Evolutionary conservation across 2,113 vertebrate species (phyloP).

Genomic region (Anas platyrhynchos): DNA sequence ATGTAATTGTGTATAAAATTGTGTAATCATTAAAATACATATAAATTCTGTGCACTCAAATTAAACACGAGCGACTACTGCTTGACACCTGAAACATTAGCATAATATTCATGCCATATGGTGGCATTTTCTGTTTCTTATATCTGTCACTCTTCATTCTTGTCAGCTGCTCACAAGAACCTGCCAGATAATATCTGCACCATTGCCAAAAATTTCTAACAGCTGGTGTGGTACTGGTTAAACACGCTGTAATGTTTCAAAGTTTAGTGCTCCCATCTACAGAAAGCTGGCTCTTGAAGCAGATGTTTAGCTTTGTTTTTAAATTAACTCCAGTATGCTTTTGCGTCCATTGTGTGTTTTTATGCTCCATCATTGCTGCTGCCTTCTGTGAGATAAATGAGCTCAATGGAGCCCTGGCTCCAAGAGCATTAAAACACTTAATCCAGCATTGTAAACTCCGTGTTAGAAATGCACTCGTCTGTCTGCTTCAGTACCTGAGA

Average conservation of each 20-base stretch:
- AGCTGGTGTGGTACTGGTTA: conserved; percentile 63
- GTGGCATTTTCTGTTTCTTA: conserved; percentile 63
- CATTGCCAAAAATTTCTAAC: conserved; percentile 58
- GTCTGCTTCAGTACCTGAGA: background rate
- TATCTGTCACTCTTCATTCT: conserved; percentile 67
- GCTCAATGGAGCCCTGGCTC: background rate
- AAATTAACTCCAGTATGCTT: conserved; percentile 55
- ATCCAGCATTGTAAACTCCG: background rate
- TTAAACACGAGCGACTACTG: conserved; percentile 36
- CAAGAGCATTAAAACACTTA: background rate
- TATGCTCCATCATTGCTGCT: background rate
- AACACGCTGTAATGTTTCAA: conserved; percentile 31
- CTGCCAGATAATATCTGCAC: conserved; percentile 62
- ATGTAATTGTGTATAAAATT: conserved; percentile 57
- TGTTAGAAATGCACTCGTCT: background rate
- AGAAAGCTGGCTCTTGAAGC: conserved; percentile 30
- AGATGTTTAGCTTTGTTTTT: conserved; percentile 65
- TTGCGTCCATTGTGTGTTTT: conserved; percentile 10
- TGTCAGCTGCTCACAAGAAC: conserved; percentile 53
- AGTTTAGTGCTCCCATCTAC: conserved; percentile 33
- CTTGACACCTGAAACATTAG: conserved; percentile 66
- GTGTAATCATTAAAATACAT: conserved; percentile 54
- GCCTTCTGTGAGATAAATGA: conserved; percentile 16
- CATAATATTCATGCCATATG: conserved; percentile 68
- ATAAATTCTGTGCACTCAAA: conserved; percentile 54